Base-by-base conservation (phyloP, 2,797 vertebrate genomes). In the Vespertilio murinus region DNA sequence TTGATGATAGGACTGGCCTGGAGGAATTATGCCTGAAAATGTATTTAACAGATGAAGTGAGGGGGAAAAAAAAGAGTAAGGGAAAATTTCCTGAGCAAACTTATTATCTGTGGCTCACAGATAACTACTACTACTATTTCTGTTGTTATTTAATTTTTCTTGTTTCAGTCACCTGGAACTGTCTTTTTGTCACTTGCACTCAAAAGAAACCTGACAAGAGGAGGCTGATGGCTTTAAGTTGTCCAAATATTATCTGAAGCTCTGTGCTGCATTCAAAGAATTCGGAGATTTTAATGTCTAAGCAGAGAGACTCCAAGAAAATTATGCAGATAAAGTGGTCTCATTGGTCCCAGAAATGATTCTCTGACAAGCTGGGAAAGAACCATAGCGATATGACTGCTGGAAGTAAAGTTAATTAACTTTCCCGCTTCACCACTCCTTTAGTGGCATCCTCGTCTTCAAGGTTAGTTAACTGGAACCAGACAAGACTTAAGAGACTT, bases 311-410 rank as follows among this genome's bases (percentile, higher is more conserved):
- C 18, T 54, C 9, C 64, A 47, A 81, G n/a, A 84, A 47, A 82
- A 74, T 88, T 88, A 78, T 52, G 14, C 64, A 67, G 65, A 73
- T 28, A 69, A 52, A 47, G 25, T n/a, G 12, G 42, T 79, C 25
- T 23, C 42, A 20, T 0, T 74, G 75, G 38, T 30, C n/a, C 52
- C 83, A 8, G 9, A 74, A 75, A 74, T 86, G 35, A 86, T 49
- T 80, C 28, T 91, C 65, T 64, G 42, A 81, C n/a, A 94, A 80
- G 23, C 30, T n/a, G n/a, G 65, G 45, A 90, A 70, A 78, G 18
- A 73, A 14, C 1, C 6, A 35, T 23, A 65, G 17, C 67, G 92
- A 23, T 13, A 23, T 38, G 61, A 7, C 17, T 81, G 8, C 17
- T 61, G 13, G 16, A 94, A 84, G 23, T 69, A 30, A 69, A 54